A percentile compares a stretch with the other conserved stretches of the same genome.
Evolutionary conservation across 2,888 invertebrate species (phyloP).

Genomic region (Caenorhabditis doughertyi): DNA sequence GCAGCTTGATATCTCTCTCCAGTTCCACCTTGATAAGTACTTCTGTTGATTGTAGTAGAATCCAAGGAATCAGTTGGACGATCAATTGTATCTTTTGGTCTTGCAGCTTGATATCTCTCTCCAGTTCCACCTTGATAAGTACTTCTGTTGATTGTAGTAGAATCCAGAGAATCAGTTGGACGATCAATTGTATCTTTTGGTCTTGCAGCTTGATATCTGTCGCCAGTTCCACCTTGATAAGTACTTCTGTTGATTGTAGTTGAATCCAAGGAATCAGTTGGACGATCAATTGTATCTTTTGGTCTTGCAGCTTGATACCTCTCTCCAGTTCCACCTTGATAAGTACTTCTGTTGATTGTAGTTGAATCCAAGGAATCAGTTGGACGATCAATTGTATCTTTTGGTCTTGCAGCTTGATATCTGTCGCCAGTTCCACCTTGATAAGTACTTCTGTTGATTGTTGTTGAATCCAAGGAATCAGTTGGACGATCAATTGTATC

Average conservation of each 20-base stretch:
- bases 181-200: slow-evolving; percentile 29
- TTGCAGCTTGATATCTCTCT: slow-evolving; percentile 15
- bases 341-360: slow-evolving; percentile 37
- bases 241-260: slow-evolving; percentile 29
- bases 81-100: slow-evolving; percentile 30
- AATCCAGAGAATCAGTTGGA: slow-evolving; percentile 17
- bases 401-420: slow-evolving; percentile 13
- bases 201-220: slow-evolving; percentile 16
- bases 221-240: slow-evolving; percentile 36
- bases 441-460: slow-evolving; percentile 33
- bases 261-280: slow-evolving; percentile 14
- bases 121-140: slow-evolving; percentile 41
- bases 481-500: slow-evolving; percentile 23
- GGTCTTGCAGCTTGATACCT: slow-evolving; percentile 18
- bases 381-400: slow-evolving; percentile 20
- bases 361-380: slow-evolving; percentile 18
- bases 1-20: slow-evolving; percentile 34
- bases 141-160: slow-evolving; percentile 28
- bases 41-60: slow-evolving; percentile 23
- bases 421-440: slow-evolving; percentile 34
- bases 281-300: slow-evolving; percentile 21
- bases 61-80: slow-evolving; percentile 16
- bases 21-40: slow-evolving; percentile 40
- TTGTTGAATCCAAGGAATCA: slow-evolving; percentile 15
- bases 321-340: slow-evolving; percentile 37